Base-by-base conservation (phyloP, 2,888 invertebrate species). In the Galerucella calmariensis region DNA sequence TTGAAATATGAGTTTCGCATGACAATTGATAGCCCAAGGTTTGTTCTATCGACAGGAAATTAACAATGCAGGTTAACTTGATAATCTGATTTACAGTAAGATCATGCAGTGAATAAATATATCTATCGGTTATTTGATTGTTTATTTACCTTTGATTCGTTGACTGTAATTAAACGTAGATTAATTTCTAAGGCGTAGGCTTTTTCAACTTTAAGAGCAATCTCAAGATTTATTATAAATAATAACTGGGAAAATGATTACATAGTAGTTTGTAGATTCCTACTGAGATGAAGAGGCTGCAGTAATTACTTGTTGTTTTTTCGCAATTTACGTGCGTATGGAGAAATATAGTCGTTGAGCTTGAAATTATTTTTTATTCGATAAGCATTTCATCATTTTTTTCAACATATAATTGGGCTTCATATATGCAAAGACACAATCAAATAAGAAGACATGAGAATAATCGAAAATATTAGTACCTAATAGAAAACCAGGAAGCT, bases 81-180 rank as follows among this genome's bases (percentile, higher is more conserved):
- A 68, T 68, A 56, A 56, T 68, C 41, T 67, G 27, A 67, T 67
- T 67, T 67, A 27, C 67, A 58, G 67, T 44, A 56, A 20, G 56
- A 56, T 56, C 56, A 56, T 27, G 61, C 35, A 61, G 61, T 35
- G 14, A 61, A 61, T 41, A 41, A 41, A 41, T 41, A 41, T 67
- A 69, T 53, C 69, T 62, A 69, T 56, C 46, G 74, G 74, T 74
- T 68, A 61, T 56, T 41, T 56, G 59, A 73, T 75, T 74, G 77
- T 75, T 72, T 75, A 74, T 77, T 77, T 74, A 75, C 74, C 65
- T 71, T 67, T 48, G 72, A 72, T 72, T 75, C 72, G 69, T 69
- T 69, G 46, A 66, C 72, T 65, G 72, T 69, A 75, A 72, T 75
- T 75, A 75, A 69, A 46, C n/a, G 69, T n/a, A 65, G 69, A 75